Percentiles rank a stretch among this genome's conserved stretches.
Conservation (phyloP, 1,140 invertebrate genomes). For the Conopomorpha cramerella region DNA sequence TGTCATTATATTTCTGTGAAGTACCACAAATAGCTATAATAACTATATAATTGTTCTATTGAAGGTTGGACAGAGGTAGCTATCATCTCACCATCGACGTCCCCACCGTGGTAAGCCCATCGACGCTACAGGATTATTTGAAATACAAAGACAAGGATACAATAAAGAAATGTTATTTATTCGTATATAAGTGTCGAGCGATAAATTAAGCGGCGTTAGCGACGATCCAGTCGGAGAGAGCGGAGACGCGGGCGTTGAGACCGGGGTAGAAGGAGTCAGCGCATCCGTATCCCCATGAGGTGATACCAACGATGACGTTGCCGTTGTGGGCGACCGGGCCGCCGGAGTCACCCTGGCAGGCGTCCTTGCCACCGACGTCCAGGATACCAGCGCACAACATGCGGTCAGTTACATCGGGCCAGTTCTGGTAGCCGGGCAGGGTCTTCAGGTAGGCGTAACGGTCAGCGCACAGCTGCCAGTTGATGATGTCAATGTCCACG, state of each 20-base stretch:
- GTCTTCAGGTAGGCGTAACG: conserved; percentile 19
- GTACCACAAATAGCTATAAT: too few species aligned
- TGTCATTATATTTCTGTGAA: too few species aligned
- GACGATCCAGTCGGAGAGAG: conserved; percentile 36
- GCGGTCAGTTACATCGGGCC: conserved; percentile 29
- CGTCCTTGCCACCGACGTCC: conserved; percentile 46
- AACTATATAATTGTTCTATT: too few species aligned
- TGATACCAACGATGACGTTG: conserved; percentile 59
- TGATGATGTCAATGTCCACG: conserved; percentile 44
- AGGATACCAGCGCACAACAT: conserved; percentile 61
- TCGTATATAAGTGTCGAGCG: too few species aligned
- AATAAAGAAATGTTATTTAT: too few species aligned
- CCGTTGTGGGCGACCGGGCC: conserved; percentile 57
- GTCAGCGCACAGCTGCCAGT: conserved; percentile 22
- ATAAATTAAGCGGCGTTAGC: too few species aligned
- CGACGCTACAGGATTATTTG: too few species aligned
- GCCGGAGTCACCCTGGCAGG: conserved; percentile 61
- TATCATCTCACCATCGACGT: too few species aligned
- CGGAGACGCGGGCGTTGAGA: conserved; percentile 62
- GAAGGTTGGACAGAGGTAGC: too few species aligned
- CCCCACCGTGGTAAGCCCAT: too few species aligned
- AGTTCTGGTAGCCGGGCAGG: not conserved
- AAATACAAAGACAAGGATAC: too few species aligned
- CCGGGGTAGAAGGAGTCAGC: conserved; percentile 60
- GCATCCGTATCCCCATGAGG: conserved; percentile 69